These are phyloP conservation scores for Casuarius casuarius DNA, from an alignment of 2,113 vertebrate genomes.

Conservation along the genomic window DNA sequence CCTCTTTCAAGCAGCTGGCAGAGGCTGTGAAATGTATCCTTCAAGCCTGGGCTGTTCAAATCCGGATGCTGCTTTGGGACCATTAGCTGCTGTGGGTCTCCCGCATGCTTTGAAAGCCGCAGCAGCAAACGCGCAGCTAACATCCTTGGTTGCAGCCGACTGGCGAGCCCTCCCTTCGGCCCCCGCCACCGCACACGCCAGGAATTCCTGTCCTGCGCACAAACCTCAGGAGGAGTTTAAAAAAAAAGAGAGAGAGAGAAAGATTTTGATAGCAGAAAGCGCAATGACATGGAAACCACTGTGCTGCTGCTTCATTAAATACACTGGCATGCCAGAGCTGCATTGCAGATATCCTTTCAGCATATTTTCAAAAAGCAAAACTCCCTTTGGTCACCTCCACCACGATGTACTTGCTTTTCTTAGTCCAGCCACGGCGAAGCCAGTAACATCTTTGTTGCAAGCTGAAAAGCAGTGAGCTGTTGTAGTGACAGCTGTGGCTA, in stretches of 20 bases:
- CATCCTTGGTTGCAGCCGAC: accelerated
- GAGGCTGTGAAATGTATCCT: neutral
- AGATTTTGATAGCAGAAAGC: neutral
- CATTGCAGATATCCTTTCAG: neutral
- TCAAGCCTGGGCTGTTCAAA: neutral
- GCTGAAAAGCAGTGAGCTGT: neutral
- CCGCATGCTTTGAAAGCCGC: neutral
- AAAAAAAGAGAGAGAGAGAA: too few relatives aligned
- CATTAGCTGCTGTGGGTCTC: accelerated
- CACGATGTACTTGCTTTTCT: neutral
- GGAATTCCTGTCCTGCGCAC: accelerated
- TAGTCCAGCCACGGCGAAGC: accelerated
- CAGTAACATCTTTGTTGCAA: neutral
- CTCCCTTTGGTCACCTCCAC: neutral
- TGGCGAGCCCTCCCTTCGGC: neutral
- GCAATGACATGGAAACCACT: neutral
- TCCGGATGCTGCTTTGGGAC: accelerated
- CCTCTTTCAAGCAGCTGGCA: neutral
- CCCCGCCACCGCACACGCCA: accelerated
- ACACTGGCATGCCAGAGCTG: neutral
- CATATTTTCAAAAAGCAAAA: neutral
- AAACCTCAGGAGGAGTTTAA: neutral
- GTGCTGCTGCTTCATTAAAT: neutral
- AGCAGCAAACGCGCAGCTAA: accelerated
- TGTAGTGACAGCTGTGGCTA: neutral